Evolutionary conservation across 2,888 invertebrate species (phyloP).

Genomic region (Synergus laeviventris): DNA sequence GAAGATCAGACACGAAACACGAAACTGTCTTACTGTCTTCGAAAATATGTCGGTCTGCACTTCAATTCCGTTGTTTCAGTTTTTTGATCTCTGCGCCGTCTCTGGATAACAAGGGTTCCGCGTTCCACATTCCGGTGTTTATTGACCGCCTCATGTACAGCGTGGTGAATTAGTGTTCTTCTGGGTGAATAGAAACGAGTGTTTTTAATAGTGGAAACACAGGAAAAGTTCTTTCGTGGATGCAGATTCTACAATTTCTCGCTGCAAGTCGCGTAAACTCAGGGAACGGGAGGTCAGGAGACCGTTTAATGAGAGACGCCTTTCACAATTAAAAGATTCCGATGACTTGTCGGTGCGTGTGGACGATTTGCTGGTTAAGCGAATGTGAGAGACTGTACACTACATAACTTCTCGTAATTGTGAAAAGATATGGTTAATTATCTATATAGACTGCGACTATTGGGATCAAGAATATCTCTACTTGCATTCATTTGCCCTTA

Average conservation of each 20-base stretch:
- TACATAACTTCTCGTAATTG: conserved; percentile 21
- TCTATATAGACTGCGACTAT: conserved; percentile 1
- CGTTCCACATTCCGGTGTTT: conserved; percentile 52
- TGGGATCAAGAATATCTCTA: not conserved
- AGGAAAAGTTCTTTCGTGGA: not conserved
- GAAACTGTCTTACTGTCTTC: not conserved
- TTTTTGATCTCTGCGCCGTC: conserved; percentile 38
- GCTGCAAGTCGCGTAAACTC: not conserved
- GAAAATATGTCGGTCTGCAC: conserved; percentile 36
- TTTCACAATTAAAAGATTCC: conserved; percentile 31
- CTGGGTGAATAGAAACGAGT: not conserved
- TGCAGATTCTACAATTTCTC: not conserved
- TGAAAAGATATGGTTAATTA: conserved; percentile 21
- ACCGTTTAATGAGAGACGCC: conserved; percentile 15
- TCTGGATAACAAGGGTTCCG: conserved; percentile 40
- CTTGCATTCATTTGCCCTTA: not conserved
- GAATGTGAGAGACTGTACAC: conserved; percentile 24
- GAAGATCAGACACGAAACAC: not conserved
- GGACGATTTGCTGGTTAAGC: conserved; percentile 3
- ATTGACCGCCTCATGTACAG: conserved; percentile 49
- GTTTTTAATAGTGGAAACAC: not conserved
- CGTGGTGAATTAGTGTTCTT: not conserved
- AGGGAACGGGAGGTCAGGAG: not conserved
- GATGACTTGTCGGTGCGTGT: not conserved
- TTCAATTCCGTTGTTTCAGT: conserved; percentile 42